A percentile compares a stretch with the other conserved stretches of the same genome.
phyloP scores from a whole-genome alignment of 2,888 invertebrate genomes.

The Cephus sareptanus region DNA sequence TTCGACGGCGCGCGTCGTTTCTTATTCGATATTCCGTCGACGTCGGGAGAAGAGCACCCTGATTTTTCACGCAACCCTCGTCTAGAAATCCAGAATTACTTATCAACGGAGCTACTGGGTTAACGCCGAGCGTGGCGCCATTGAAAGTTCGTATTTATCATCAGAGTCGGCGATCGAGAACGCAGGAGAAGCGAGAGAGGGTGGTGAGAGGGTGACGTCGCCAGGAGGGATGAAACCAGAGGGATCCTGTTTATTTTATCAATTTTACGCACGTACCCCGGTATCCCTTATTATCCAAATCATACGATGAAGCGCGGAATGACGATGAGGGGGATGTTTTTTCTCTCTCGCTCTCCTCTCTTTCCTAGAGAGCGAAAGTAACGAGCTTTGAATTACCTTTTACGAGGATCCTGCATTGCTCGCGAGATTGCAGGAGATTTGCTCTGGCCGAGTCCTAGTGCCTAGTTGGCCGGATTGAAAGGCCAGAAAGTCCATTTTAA shows the following conservation, averaged over 20 bases:
- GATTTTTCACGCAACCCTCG: constrained; percentile 22
- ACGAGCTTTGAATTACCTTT: constrained; percentile 2
- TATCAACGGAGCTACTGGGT: constrained; percentile 21
- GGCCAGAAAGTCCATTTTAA: no score
- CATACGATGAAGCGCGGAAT: constrained; percentile 7
- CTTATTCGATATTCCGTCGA: constrained; percentile 16
- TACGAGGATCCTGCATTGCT: no score
- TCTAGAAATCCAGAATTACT: constrained; percentile 13
- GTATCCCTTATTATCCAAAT: constrained; percentile 19
- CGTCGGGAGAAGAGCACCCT: constrained; percentile 19
- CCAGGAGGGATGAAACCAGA: neutral
- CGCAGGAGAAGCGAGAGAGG: neutral
- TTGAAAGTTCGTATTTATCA: constrained; percentile 21
- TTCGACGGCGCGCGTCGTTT: no score
- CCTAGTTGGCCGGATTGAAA: no score
- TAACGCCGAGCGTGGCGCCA: constrained; percentile 18
- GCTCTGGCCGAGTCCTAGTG: no score
- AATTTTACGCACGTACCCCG: constrained; percentile 18
- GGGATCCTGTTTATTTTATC: constrained; percentile 17
- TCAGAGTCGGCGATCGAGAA: constrained; percentile 4
- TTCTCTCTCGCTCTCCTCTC: no score
- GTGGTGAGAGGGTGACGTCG: no score
- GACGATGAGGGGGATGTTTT: neutral
- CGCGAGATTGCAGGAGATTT: no score
- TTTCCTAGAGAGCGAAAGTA: neutral